These are phyloP conservation scores for Asobara japonica DNA, from an alignment of 1,140 invertebrate genomes.

Conservation along the genomic window DNA sequence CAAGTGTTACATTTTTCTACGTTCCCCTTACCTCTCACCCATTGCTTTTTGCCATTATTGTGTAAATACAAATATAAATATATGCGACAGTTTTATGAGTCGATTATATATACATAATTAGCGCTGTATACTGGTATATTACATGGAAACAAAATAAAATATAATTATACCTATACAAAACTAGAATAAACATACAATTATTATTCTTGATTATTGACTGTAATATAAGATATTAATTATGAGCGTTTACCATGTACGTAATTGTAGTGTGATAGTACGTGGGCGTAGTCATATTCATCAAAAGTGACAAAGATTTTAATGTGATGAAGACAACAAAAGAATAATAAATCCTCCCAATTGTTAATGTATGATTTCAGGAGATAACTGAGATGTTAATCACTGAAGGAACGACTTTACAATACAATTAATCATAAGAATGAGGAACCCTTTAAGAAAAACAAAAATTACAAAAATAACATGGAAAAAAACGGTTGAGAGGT, in stretches of 20 bases:
- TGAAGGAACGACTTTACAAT: slow-evolving; percentile 49
- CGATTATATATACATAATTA: slow-evolving; percentile 61
- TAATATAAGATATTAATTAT: slow-evolving; percentile 46
- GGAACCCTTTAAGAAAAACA: slow-evolving; percentile 7
- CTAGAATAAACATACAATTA: slow-evolving; percentile 38
- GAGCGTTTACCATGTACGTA: slow-evolving; percentile 35
- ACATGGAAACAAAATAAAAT: slow-evolving; percentile 38
- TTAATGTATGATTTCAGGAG: slow-evolving; percentile 33
- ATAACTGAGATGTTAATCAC: slow-evolving; percentile 2
- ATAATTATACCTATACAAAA: slow-evolving; percentile 44
- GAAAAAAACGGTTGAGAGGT: slow-evolving; percentile 56
- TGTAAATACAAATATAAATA: slow-evolving; percentile 59
- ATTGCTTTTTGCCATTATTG: slow-evolving; percentile 41
- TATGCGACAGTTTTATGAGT: slow-evolving; percentile 60
- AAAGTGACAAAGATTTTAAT: background rate
- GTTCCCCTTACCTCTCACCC: no score
- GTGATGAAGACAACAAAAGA: slow-evolving; percentile 31
- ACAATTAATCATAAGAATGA: slow-evolving; percentile 43
- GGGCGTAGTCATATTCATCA: background rate
- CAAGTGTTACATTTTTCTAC: no score
- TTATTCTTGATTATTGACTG: slow-evolving; percentile 53
- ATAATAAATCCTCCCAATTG: slow-evolving; percentile 36
- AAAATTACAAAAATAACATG: slow-evolving; percentile 47
- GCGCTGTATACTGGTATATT: slow-evolving; percentile 62
- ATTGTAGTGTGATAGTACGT: background rate